These are phyloP conservation scores for Strix uralensis DNA, from an alignment of 2,113 vertebrate species.

Conservation along the genomic window DNA sequence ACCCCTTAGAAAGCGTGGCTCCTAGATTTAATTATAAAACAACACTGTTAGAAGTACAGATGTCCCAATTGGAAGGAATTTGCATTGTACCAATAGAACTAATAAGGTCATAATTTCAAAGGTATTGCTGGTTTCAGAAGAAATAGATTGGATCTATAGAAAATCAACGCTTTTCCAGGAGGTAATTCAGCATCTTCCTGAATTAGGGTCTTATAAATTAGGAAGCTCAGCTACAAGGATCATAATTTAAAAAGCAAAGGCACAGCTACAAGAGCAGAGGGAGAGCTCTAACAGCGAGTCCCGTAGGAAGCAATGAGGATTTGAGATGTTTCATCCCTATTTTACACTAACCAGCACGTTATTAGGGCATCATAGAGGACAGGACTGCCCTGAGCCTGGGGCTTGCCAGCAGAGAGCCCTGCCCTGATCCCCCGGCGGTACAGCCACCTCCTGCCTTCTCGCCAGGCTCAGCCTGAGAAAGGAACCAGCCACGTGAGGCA, in stretches of 20 bases:
- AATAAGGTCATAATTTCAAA: not conserved
- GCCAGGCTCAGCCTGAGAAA: not conserved
- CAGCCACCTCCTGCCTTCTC: not conserved
- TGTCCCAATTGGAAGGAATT: conserved; percentile 56
- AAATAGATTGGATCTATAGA: not conserved
- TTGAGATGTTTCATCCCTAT: not conserved
- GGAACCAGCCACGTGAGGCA: not conserved
- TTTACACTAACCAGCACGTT: not conserved
- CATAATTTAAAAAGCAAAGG: not conserved
- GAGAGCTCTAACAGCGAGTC: not conserved
- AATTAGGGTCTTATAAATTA: not conserved
- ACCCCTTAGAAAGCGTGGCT: not conserved
- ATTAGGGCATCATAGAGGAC: not conserved
- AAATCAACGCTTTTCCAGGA: not conserved
- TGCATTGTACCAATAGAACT: not conserved
- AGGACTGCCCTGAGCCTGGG: not conserved
- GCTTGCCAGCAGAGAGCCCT: not conserved
- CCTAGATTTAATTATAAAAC: conserved; percentile 32
- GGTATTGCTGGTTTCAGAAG: not conserved
- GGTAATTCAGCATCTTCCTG: not conserved
- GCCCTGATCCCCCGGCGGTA: rapidly evolving
- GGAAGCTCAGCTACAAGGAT: not conserved
- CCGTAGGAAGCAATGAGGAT: not conserved
- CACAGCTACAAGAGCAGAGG: not conserved
- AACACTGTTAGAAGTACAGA: not conserved